phyloP scores from a whole-genome alignment of 1,140 invertebrate species.

The Venturia canescens region DNA sequence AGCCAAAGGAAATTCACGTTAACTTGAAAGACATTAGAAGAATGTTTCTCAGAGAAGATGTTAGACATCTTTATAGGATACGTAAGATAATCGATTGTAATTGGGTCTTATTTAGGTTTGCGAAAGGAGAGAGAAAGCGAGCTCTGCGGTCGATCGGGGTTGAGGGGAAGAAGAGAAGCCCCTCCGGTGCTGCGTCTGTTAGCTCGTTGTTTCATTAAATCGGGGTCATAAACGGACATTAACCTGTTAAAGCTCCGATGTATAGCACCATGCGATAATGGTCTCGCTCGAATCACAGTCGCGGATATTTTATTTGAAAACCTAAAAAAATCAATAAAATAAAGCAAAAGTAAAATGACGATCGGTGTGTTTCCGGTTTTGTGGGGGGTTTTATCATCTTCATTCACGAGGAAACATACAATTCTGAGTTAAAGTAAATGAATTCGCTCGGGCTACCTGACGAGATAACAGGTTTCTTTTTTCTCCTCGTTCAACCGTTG shows the following conservation, averaged over 20 bases:
- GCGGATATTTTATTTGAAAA: background rate
- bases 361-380: background rate
- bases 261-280: background rate
- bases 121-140: background rate
- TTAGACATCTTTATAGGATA: constrained; percentile 53
- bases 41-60: constrained; percentile 45
- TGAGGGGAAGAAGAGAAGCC: background rate
- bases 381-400: background rate
- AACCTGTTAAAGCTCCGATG: background rate
- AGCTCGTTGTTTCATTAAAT: constrained; percentile 51
- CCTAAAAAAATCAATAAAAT: background rate
- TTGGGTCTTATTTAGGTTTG: constrained; percentile 62
- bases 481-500: constrained; percentile 13
- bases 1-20: background rate
- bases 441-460: constrained; percentile 63
- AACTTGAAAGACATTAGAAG: background rate
- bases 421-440: constrained; percentile 50
- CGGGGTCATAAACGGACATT: constrained; percentile 7
- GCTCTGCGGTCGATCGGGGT: background rate
- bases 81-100: constrained; percentile 67
- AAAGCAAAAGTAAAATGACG: background rate
- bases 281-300: background rate
- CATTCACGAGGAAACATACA: constrained; percentile 8
- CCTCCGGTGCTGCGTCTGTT: constrained; percentile 33
- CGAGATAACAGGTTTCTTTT: constrained; percentile 57